Evolutionary conservation across 2,888 invertebrate species (phyloP).

Genomic region (Leucania comma): DNA sequence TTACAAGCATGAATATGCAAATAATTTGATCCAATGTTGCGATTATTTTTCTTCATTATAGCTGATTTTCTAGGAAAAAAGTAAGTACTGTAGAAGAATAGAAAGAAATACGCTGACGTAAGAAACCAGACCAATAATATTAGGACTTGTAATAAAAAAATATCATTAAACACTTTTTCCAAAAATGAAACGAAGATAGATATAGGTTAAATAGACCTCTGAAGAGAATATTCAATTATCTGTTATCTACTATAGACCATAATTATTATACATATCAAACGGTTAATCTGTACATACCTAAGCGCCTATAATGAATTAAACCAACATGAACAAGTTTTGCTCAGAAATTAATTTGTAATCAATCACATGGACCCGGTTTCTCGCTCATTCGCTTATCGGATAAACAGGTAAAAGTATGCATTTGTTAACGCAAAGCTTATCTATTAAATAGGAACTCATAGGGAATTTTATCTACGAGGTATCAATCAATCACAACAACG

Average conservation of each 20-base stretch:
- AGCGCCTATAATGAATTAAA: slow-evolving; percentile 33
- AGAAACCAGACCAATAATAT: no score
- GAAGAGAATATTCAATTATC: not conserved
- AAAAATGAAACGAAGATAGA: not conserved
- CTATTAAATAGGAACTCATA: slow-evolving; percentile 39
- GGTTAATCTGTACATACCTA: slow-evolving; percentile 9
- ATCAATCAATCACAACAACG: slow-evolving; percentile 38
- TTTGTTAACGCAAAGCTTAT: slow-evolving; percentile 39
- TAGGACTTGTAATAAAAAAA: no score
- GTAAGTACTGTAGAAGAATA: no score
- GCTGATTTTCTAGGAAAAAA: no score
- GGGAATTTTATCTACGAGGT: slow-evolving; percentile 37
- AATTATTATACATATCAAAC: slow-evolving; percentile 8
- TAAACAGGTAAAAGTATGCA: slow-evolving; percentile 34
- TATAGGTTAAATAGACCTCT: not conserved
- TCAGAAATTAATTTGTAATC: slow-evolving; percentile 38
- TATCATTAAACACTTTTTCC: not conserved
- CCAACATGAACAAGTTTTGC: slow-evolving; percentile 22
- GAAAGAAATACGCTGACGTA: no score
- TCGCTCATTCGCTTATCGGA: slow-evolving; percentile 38
- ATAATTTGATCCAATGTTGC: no score
- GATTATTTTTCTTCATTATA: no score
- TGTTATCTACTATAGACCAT: not conserved
- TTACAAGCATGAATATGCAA: no score
- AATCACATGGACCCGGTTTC: slow-evolving; percentile 23